Percentiles rank a stretch among this genome's conserved stretches.
Evolutionary conservation across 2,797 vertebrate genomes (phyloP).

Genomic region (Monodelphis domestica): DNA sequence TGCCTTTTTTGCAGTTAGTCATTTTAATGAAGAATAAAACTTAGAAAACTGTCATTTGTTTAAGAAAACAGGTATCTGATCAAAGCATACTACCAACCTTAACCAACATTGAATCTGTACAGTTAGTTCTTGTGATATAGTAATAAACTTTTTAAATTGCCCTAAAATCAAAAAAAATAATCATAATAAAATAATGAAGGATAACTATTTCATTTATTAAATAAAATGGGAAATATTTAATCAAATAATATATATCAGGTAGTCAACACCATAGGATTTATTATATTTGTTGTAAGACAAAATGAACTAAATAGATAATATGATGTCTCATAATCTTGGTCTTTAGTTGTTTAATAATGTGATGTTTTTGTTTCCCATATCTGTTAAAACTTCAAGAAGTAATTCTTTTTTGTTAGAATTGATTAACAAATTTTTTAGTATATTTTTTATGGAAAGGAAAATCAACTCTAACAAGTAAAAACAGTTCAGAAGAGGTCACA

Average conservation of each 20-base stretch:
- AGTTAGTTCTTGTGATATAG: constrained; percentile 31
- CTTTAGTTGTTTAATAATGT: constrained; percentile 16
- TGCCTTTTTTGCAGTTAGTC: constrained; percentile 47
- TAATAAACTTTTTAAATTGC: background rate
- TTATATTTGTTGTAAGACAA: background rate
- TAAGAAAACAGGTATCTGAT: background rate
- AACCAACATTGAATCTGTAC: background rate
- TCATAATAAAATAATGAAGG: background rate
- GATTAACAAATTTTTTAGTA: constrained; percentile 6
- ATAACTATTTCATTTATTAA: background rate
- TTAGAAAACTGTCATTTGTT: background rate
- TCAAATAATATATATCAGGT: constrained; percentile 1
- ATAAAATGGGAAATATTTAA: constrained; percentile 10
- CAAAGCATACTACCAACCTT: constrained; percentile 14
- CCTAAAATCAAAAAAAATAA: background rate
- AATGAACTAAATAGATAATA: constrained; percentile 20
- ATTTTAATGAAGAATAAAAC: constrained; percentile 37
- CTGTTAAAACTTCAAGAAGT: constrained; percentile 21
- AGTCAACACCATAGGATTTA: no score
- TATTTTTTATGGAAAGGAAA: constrained; percentile 13
- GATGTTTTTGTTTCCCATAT: background rate
- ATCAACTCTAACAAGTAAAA: background rate
- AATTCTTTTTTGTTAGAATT: constrained; percentile 11
- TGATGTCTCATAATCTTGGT: constrained; percentile 15
- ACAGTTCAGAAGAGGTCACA: background rate